Conservation (phyloP, 2,888 invertebrate genomes). For the Papilio gigon region DNA sequence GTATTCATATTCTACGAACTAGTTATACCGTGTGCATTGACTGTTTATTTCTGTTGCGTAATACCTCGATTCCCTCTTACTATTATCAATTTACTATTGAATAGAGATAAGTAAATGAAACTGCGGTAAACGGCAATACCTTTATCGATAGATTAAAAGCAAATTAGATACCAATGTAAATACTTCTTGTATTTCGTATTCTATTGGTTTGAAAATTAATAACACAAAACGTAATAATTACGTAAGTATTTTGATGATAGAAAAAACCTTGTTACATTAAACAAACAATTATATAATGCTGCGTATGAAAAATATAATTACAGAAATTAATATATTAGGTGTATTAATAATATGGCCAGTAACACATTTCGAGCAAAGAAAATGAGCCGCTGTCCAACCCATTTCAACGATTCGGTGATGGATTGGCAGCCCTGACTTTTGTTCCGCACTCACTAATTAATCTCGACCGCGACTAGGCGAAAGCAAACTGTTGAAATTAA, state of each 20-base stretch:
- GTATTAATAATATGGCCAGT: constrained; percentile 29
- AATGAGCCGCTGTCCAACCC: constrained; percentile 49
- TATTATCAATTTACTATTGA: constrained; percentile 25
- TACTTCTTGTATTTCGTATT: not conserved
- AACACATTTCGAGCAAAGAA: constrained; percentile 35
- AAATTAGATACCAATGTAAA: constrained; percentile 8
- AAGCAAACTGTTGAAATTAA: constrained; percentile 39
- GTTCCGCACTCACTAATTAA: constrained; percentile 50
- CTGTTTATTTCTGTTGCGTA: not conserved
- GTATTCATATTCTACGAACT: too few species aligned
- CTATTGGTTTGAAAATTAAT: not conserved
- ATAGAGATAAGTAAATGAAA: constrained; percentile 27
- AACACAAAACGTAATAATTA: too few species aligned
- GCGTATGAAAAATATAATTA: not conserved
- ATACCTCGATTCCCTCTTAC: constrained; percentile 3
- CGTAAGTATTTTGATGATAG: too few species aligned
- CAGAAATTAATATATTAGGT: constrained; percentile 32
- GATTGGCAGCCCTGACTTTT: constrained; percentile 50
- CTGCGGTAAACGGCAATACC: constrained; percentile 18
- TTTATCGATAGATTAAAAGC: constrained; percentile 28
- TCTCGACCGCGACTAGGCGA: constrained; percentile 45
- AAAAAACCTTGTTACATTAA: not conserved
- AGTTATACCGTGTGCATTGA: not conserved
- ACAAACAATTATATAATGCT: not conserved
- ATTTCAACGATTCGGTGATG: constrained; percentile 48